These are phyloP conservation scores for Ictalurus furcatus DNA, from an alignment of 2,113 vertebrate genomes.

Conservation along the genomic window DNA sequence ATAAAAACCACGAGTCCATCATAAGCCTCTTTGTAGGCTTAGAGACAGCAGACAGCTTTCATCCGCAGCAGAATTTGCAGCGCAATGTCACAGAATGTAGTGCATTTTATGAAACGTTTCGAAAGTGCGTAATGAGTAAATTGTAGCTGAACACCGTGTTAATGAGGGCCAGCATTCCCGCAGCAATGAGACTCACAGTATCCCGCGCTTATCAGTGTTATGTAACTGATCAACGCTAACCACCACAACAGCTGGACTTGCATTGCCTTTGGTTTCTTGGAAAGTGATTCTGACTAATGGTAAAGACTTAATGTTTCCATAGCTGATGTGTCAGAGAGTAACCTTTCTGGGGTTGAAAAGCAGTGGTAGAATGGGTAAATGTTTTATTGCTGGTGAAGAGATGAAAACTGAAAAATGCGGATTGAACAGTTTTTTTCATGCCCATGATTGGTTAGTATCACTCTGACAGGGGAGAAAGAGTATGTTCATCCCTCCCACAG, in stretches of 20 bases:
- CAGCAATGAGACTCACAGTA: constrained; percentile 56
- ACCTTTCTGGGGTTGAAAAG: not conserved
- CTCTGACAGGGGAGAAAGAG: not conserved
- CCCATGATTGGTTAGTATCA: not conserved
- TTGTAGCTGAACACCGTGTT: constrained; percentile 25
- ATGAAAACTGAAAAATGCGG: not conserved
- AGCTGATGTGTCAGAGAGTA: not conserved
- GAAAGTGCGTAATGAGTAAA: constrained; percentile 48
- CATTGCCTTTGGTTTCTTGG: not conserved
- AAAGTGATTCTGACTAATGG: constrained; percentile 2
- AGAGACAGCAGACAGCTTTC: not conserved
- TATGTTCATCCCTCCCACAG: not conserved
- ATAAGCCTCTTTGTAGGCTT: constrained; percentile 12
- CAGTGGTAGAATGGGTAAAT: not conserved
- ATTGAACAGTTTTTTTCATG: not conserved
- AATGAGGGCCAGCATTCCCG: constrained; percentile 15
- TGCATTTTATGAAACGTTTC: not conserved
- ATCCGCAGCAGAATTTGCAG: not conserved
- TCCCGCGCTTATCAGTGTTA: constrained; percentile 59
- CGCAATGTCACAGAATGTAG: not conserved
- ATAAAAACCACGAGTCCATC: not conserved
- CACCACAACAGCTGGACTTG: constrained; percentile 10
- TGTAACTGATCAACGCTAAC: constrained; percentile 53
- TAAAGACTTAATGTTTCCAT: not conserved
- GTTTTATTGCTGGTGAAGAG: not conserved